Base-by-base conservation (phyloP, 2,113 vertebrate genomes). In the Megaceryle torquata region DNA sequence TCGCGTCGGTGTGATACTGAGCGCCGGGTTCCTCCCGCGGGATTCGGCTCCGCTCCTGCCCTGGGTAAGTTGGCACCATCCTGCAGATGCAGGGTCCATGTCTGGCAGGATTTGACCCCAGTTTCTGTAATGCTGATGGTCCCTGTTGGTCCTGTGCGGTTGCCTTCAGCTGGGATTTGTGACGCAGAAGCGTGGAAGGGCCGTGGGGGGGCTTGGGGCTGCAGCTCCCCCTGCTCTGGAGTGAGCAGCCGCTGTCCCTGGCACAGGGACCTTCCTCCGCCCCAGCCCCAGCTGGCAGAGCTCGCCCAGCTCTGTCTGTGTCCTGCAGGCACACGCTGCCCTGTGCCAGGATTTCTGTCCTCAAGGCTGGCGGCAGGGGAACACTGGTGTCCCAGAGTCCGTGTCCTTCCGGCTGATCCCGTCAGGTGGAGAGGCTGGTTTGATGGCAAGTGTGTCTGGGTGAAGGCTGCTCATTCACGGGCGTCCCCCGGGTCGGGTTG, bases 1-100 rank as follows among this genome's bases (percentile, higher is more conserved):
- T 63, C 75, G 2, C 2, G 3, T 86, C 2, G 3, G 39, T 16
- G 13, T 25, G 19, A 41, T 19, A 9, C 57, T 19, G 44, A 43
- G 68, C 0, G 0, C 26, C 0, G 3, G 10, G 9, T 10, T 80
- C 20, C 29, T 87, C 29, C 57, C 1, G 0, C 1, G 1, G 60
- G 46, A 43, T 92, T 22, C 1, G 0, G 44, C 79, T 46, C 50
- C 1, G 14, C 51, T 67, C 35, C 64, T 4, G 12, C 25, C 31
- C 39, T 16, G 53, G 70, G 87, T 90, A 86, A 90, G 77, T 56
- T 54, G 15, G 5, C 1, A 2, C 59, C 6, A 2, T 86, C 57
- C 75, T 3, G 5, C 12, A 15, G 67, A 4, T 1, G 2, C 28
- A 3, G 22, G 25, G 15, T 35, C 33, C 0, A 1, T 35, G 41